Evolutionary conservation across 2,797 vertebrate species (phyloP).

Genomic region (Microcaecilia unicolor): DNA sequence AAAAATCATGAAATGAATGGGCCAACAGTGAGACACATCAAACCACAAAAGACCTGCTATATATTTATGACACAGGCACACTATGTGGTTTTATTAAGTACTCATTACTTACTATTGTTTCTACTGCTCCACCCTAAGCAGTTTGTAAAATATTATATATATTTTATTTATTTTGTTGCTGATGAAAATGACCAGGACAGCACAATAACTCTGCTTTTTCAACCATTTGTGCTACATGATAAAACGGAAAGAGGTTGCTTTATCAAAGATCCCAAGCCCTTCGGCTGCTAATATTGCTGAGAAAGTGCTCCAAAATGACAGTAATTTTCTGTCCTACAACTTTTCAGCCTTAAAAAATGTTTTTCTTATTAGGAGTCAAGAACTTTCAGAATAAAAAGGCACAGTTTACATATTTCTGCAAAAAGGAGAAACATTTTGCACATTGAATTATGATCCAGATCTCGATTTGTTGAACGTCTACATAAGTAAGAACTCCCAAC

Average conservation of each 20-base stretch:
- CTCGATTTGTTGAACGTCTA: conserved; percentile 58
- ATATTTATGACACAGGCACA: conserved; percentile 32
- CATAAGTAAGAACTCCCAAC: conserved; percentile 36
- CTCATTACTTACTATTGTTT: conserved; percentile 17
- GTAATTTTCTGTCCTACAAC: conserved; percentile 38
- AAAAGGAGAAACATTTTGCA: conserved; percentile 47
- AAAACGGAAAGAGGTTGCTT: conserved; percentile 37
- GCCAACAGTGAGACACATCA: conserved; percentile 61
- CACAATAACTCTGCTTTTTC: conserved; percentile 24
- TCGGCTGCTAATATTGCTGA: conserved; percentile 53
- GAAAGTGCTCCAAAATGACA: conserved; percentile 55
- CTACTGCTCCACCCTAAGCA: conserved; percentile 18
- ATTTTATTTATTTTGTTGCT: conserved; percentile 28
- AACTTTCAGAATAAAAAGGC: too few species aligned
- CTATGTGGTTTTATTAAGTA: conserved; percentile 23
- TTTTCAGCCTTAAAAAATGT: conserved; percentile 40
- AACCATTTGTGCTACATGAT: conserved; percentile 20
- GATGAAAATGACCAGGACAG: conserved; percentile 22
- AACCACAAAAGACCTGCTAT: conserved; percentile 33
- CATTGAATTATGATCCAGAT: conserved; percentile 55
- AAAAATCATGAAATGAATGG: conserved; percentile 49
- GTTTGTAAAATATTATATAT: conserved; percentile 22
- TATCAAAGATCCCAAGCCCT: conserved; percentile 47
- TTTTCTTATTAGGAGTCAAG: conserved; percentile 34
- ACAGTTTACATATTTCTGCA: conserved; percentile 44